Conservation (phyloP, 2,113 vertebrate genomes). For the Tyrannus savana region DNA sequence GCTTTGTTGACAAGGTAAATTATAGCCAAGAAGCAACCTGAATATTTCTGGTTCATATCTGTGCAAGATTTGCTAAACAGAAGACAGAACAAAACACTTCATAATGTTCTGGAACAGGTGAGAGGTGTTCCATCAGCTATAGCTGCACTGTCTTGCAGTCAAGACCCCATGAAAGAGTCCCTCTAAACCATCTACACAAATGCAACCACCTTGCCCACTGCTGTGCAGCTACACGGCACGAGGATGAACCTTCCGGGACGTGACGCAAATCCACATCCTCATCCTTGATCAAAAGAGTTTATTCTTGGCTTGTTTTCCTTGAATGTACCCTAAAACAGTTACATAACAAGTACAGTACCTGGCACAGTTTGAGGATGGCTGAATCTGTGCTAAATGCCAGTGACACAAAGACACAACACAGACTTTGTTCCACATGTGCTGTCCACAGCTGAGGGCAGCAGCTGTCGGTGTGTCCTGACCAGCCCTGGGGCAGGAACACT, state of each 20-base stretch:
- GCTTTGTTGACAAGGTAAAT: background rate
- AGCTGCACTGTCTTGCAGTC: background rate
- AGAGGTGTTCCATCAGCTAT: background rate
- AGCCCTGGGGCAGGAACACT: background rate
- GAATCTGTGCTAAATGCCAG: background rate
- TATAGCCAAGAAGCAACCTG: background rate
- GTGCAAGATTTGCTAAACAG: background rate
- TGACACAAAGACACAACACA: background rate
- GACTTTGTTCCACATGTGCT: background rate
- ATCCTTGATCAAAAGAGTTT: background rate
- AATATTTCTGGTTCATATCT: background rate
- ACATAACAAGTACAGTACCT: background rate
- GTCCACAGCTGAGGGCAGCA: background rate
- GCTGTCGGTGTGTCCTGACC: background rate
- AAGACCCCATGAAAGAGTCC: background rate
- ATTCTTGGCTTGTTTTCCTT: background rate
- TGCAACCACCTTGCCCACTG: background rate
- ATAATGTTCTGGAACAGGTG: background rate
- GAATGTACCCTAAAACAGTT: background rate
- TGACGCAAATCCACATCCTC: background rate
- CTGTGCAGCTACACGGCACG: fast-evolving
- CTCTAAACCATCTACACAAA: background rate
- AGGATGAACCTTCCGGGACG: background rate
- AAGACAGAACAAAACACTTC: background rate
- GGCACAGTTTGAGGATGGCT: background rate